phyloP scores from a whole-genome alignment of 2,888 invertebrate species.

The Muscina levida region DNA sequence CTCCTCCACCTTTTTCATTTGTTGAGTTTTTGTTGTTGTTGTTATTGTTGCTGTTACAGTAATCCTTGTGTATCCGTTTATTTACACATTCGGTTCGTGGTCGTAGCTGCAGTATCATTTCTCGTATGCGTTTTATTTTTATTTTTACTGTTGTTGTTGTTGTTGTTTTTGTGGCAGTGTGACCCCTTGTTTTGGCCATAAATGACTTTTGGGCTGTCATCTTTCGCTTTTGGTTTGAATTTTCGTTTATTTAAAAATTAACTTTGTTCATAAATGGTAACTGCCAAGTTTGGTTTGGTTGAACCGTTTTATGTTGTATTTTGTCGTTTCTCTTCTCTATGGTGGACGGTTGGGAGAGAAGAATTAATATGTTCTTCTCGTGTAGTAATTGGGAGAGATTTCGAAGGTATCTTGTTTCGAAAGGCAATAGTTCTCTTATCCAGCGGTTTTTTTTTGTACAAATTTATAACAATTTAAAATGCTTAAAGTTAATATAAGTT shows the following conservation, averaged over 20 bases:
- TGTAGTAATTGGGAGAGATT: too few relatives aligned
- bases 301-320: too few relatives aligned
- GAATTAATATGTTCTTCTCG: too few relatives aligned
- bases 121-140: conserved; percentile 31
- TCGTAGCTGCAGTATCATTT: not conserved
- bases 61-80: conserved; percentile 58
- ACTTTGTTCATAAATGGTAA: not conserved
- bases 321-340: too few relatives aligned
- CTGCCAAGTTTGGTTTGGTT: too few relatives aligned
- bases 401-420: too few relatives aligned
- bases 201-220: conserved; percentile 32
- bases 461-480: too few relatives aligned
- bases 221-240: not conserved
- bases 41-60: conserved; percentile 33
- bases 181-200: conserved; percentile 14
- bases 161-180: conserved; percentile 21
- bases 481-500: too few relatives aligned
- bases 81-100: conserved; percentile 25
- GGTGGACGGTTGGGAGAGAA: too few relatives aligned
- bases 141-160: conserved; percentile 30
- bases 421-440: too few relatives aligned
- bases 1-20: conserved; percentile 51
- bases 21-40: conserved; percentile 51
- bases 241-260: not conserved
- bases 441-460: too few relatives aligned